phyloP scores from a whole-genome alignment of 2,888 invertebrate genomes.

The Yponomeuta plumbellus region DNA sequence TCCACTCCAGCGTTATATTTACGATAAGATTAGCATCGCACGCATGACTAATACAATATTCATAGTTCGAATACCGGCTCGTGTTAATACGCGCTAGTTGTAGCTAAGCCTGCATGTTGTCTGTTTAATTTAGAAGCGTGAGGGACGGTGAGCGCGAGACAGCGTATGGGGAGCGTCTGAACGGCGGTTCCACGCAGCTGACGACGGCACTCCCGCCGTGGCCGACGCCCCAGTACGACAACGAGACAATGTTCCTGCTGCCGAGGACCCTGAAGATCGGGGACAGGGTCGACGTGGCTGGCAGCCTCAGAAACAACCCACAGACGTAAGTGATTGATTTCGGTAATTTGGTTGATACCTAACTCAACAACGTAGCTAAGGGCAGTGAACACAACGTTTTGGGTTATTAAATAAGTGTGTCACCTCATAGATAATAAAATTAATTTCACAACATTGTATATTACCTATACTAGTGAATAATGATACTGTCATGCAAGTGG shows the following conservation, averaged over 20 bases:
- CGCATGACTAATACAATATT: slow-evolving; percentile 2
- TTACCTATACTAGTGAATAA: no score
- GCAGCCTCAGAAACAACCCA: slow-evolving; percentile 29
- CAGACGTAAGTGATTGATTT: slow-evolving; percentile 28
- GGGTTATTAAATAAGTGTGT: no score
- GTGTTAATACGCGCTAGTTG: not conserved
- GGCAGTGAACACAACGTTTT: no score
- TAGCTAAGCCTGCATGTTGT: not conserved
- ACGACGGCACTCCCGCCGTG: slow-evolving; percentile 35
- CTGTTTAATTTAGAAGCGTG: slow-evolving; percentile 1
- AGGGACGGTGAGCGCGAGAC: slow-evolving; percentile 32
- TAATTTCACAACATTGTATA: no score
- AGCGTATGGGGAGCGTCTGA: slow-evolving; percentile 34
- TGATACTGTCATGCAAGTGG: no score
- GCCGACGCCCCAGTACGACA: slow-evolving; percentile 34
- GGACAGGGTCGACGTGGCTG: slow-evolving; percentile 37
- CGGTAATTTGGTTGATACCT: not conserved
- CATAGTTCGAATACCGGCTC: not conserved
- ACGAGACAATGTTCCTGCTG: slow-evolving; percentile 48
- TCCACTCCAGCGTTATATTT: not conserved
- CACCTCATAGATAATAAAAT: no score
- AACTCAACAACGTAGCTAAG: no score
- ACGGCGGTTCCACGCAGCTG: slow-evolving; percentile 23
- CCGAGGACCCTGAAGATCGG: slow-evolving; percentile 38
- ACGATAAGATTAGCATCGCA: slow-evolving; percentile 9